A percentile compares a stretch with the other conserved stretches of the same genome.
phyloP scores from a whole-genome alignment of 2,797 vertebrate species.

The Geotrypetes seraphini region DNA sequence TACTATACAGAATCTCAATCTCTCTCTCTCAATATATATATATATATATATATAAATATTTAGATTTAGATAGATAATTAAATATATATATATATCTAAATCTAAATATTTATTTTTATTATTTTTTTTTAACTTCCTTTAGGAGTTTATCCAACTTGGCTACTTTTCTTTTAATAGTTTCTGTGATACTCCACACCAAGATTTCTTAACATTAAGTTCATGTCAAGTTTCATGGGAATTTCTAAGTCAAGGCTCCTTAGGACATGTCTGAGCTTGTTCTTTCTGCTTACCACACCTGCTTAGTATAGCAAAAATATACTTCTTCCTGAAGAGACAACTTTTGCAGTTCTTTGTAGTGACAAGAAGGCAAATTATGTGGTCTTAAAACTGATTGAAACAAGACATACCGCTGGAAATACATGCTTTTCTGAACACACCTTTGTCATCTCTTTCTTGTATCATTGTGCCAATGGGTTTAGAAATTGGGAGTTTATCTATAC shows the following conservation, averaged over 20 bases:
- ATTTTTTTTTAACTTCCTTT: conserved; percentile 11
- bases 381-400: too few species aligned
- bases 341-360: background rate
- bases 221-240: conserved; percentile 23
- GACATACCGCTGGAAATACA: too few species aligned
- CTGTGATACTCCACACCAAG: conserved; percentile 30
- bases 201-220: conserved; percentile 37
- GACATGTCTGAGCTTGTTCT: conserved; percentile 25
- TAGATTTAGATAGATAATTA: too few species aligned
- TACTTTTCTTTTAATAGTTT: conserved; percentile 26
- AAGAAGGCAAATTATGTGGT: background rate
- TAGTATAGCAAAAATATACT: background rate
- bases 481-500: too few species aligned
- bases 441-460: too few species aligned
- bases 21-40: too few species aligned
- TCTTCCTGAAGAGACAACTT: conserved; percentile 2
- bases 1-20: too few species aligned
- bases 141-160: conserved; percentile 15
- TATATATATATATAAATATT: too few species aligned
- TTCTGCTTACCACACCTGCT: conserved; percentile 19
- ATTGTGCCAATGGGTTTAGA: too few species aligned
- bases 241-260: conserved; percentile 4
- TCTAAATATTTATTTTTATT: too few species aligned
- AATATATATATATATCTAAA: too few species aligned
- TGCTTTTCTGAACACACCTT: too few species aligned